Percentiles rank a stretch among this genome's conserved stretches.
Evolutionary conservation across 2,888 invertebrate genomes (phyloP).

Genomic region (Halictus quadricinctus): DNA sequence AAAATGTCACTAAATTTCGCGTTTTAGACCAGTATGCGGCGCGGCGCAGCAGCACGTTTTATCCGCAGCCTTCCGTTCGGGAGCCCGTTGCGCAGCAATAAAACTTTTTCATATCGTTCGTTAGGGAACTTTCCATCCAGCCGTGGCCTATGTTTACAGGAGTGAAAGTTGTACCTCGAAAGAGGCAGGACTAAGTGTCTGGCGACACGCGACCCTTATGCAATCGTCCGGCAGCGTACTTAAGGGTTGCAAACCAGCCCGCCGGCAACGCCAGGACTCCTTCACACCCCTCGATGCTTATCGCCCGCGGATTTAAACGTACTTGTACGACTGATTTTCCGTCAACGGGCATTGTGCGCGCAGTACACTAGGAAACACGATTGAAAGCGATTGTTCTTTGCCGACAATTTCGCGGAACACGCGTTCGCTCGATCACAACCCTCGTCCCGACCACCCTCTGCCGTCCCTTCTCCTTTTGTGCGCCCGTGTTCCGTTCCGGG

Average conservation of each 20-base stretch:
- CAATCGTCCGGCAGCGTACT: slow-evolving; percentile 57
- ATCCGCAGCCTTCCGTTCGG: not conserved
- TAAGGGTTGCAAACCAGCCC: slow-evolving; percentile 27
- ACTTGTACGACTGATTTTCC: slow-evolving; percentile 44
- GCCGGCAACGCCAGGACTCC: slow-evolving; percentile 23
- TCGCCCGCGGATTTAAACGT: slow-evolving; percentile 60
- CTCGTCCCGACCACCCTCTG: not conserved
- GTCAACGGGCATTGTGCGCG: slow-evolving; percentile 43
- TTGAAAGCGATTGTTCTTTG: slow-evolving; percentile 39
- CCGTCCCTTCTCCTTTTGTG: slow-evolving; percentile 6
- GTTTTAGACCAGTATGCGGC: too few relatives aligned
- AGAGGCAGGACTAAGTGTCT: slow-evolving; percentile 71
- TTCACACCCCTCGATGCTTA: slow-evolving; percentile 51
- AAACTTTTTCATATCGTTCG: slow-evolving; percentile 54
- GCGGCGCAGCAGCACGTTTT: too few relatives aligned
- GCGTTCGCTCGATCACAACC: not conserved
- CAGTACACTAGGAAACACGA: slow-evolving; percentile 30
- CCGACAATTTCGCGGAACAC: slow-evolving; percentile 31
- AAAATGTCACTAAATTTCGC: too few relatives aligned
- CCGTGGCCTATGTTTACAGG: slow-evolving; percentile 29
- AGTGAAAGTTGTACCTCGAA: slow-evolving; percentile 50
- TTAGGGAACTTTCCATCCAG: slow-evolving; percentile 51
- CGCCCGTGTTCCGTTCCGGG: slow-evolving; percentile 19
- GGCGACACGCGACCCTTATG: slow-evolving; percentile 76
- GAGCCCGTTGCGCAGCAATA: not conserved